Base-by-base conservation (phyloP, 1,140 invertebrate species). In the Aphelenchoides besseyi region DNA sequence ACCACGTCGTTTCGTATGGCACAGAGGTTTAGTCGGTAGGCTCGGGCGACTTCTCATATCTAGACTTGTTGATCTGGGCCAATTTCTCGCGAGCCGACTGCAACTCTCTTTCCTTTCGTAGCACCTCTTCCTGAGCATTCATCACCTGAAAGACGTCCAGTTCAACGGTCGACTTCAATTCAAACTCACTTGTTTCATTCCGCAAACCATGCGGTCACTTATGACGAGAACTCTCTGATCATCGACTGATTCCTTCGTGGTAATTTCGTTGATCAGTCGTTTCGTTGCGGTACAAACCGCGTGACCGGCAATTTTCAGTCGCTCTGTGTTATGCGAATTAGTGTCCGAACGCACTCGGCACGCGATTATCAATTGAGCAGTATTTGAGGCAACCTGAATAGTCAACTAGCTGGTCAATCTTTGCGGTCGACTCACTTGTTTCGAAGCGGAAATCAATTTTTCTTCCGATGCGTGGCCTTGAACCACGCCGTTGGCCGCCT, bases 331-430 rank as follows among this genome's bases (percentile, higher is more conserved):
- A 75, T 92, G 91, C 32, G 92, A 94, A 68, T 94, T 91, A 0
- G 93, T 92, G 86, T 98, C 95, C 0, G 95, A 94, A 86, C 98
- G 98, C 30, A 95, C 93, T 88, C 97, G 97, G 86, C 96, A 98
- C 1, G 96, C 96, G 29, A 98, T 94, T 26, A 99, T 86, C 53
- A 99, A 86, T 80, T 97, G 95, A 0, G 96, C 96, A 0, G 96
- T 99, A 0, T 93, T 95, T 30, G 92, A 92, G 1, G 95, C 95
- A 0, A 98, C 96, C 86, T 94, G 68, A 57, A 79, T 26, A 48
- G 26, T 26, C 3, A 30, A 28, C 66, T 66, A 5, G 16, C 5
- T 59, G 26, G 3, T 48, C 52, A 23, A 68, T 67, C 18, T 67
- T 28, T 73, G 64, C 12, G 29, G 72, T 64, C 33, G 78, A 3